phyloP scores from a whole-genome alignment of 2,888 invertebrate species.

The Acrobasis suavella region DNA sequence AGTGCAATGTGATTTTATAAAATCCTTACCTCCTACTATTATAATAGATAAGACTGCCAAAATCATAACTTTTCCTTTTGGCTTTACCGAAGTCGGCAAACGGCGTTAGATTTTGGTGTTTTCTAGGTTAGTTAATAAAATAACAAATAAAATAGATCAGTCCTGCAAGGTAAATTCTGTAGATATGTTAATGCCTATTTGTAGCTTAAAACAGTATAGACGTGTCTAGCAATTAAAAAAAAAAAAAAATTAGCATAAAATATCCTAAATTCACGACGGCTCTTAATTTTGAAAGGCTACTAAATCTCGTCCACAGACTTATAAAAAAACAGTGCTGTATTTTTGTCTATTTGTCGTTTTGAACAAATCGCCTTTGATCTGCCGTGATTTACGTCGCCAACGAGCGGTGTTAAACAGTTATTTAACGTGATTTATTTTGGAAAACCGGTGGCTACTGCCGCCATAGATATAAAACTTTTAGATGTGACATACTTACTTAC shows the following conservation, averaged over 20 bases:
- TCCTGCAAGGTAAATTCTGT: too few species aligned
- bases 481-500: not conserved
- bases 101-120: too few species aligned
- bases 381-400: constrained; percentile 13
- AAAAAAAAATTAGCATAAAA: not conserved
- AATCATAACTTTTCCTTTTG: too few species aligned
- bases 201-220: not conserved
- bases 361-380: constrained; percentile 16
- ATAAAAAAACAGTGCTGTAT: constrained; percentile 7
- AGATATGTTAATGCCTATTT: too few species aligned
- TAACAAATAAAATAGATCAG: too few species aligned
- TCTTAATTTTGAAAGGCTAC: not conserved
- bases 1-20: too few species aligned
- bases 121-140: too few species aligned
- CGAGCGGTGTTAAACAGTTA: constrained; percentile 6
- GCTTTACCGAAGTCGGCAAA: too few species aligned
- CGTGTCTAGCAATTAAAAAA: not conserved
- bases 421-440: constrained; percentile 11
- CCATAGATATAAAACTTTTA: not conserved
- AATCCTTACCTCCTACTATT: too few species aligned
- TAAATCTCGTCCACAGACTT: constrained; percentile 9
- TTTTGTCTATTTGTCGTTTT: constrained; percentile 18
- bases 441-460: constrained; percentile 4
- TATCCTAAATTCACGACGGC: not conserved
- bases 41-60: too few species aligned